Base-by-base conservation (phyloP, 2,888 invertebrate genomes). In the Sabellastarte sp. region DNA sequence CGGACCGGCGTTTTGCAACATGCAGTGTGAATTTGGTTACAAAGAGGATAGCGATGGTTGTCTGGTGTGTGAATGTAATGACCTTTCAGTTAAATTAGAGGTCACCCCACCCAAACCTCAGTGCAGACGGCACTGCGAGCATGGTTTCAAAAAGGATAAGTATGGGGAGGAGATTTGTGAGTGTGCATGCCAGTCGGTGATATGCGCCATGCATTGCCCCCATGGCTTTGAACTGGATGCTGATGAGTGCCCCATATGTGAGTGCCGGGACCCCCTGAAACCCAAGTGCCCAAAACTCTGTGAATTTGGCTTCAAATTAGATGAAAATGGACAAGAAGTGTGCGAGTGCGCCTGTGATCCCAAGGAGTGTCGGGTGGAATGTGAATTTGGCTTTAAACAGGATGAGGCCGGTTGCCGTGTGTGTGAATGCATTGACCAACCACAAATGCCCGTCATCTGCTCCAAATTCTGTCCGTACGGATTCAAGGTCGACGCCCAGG, bases 371-470 rank as follows among this genome's bases (percentile, higher is more conserved):
- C n/a, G n/a, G n/a, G n/a, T n/a, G n/a, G n/a, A n/a, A n/a, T n/a
- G n/a, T n/a, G n/a, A n/a, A n/a, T n/a, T n/a, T 15, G 41, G 41
- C 20, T 41, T 41, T 41, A 20, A 41, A 20, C 41, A 41, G 41
- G 41, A 41, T 41, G 10, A 10, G 10, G 41, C 10, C 20, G 41
- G 41, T 15, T 41, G 41, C 20, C 10, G 20, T 41, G 20, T 41
- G 41, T 41, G 41, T 41, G 10, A 41, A 20, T 41, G 41, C 41
- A 20, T n/a, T n/a, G n/a, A n/a, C n/a, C n/a, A n/a, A n/a, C n/a
- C n/a, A n/a, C n/a, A n/a, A n/a, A n/a, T n/a, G n/a, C 41, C 41
- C 20, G 41, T 41, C 5, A 41, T 53, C 53, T 53, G 53, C 53
- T 5, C 4, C 10, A 53, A n/a, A 26, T 10, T 5, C 53, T 53